Evolutionary conservation across 2,888 invertebrate genomes (phyloP).

Genomic region (Eupithecia insigniata): DNA sequence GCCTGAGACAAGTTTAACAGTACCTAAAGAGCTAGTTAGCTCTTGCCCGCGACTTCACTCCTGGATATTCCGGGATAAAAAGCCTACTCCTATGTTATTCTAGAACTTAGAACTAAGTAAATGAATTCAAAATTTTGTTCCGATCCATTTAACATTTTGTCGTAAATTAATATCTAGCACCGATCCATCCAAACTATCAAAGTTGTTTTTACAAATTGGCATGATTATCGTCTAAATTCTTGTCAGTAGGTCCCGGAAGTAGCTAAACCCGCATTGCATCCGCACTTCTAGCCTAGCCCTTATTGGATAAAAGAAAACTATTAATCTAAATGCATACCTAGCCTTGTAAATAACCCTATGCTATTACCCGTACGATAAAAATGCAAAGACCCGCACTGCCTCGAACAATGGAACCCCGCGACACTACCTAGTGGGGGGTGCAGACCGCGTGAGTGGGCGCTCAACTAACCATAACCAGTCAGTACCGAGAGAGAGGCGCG

Average conservation of each 20-base stretch:
- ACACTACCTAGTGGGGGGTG: constrained; percentile 66
- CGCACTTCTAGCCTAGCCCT: background rate
- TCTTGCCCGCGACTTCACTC: background rate
- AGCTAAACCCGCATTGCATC: background rate
- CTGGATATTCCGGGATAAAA: too few relatives aligned
- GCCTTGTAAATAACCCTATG: background rate
- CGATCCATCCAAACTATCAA: background rate
- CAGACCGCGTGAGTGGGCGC: constrained; percentile 67
- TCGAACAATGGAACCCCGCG: constrained; percentile 51
- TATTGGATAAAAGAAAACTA: too few relatives aligned
- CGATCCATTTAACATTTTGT: background rate
- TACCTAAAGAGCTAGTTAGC: background rate
- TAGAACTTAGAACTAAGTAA: background rate
- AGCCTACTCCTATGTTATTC: background rate
- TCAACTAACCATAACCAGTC: constrained; percentile 52
- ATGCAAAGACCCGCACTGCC: constrained; percentile 48
- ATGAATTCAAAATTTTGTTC: background rate
- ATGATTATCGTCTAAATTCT: background rate
- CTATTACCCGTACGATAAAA: background rate
- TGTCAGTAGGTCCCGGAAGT: background rate
- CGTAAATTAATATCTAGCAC: too few relatives aligned
- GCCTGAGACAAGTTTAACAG: background rate
- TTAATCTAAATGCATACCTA: too few relatives aligned
- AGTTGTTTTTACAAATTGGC: background rate
- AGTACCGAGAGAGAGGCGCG: constrained; percentile 71